Evolutionary conservation across 2,797 vertebrate species (phyloP), one percentile per base, ranked within the genome.

Genomic region (Numenius phaeopus): DNA sequence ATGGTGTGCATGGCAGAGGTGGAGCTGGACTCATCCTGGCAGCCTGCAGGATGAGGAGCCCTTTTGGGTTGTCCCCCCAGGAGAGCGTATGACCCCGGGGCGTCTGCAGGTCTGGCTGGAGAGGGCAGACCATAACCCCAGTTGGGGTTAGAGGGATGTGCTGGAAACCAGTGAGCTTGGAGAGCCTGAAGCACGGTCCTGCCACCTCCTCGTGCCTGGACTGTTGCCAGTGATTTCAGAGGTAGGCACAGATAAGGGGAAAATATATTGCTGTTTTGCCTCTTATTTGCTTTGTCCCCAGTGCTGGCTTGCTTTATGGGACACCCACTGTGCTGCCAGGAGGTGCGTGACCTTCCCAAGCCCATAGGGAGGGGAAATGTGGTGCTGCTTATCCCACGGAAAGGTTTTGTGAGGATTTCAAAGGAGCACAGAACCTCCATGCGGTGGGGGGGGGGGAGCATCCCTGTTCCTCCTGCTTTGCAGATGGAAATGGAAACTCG

Each of bases 381-480:
- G 2, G 17, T 4, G 46, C 62, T 22, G 12, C 34, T 73, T 32
- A 18, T 50, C 37, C 77, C 57, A 14, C 1, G 3, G n/a, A 13
- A 50, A 19, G 2, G 11, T 3, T 37, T 34, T 21, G 20, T 22
- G 37, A 42, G 55, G n/a, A 12, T 50, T 29, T 42, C 37, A 3
- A 2, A 2, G 14, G 30, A 7, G 2, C 14, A 0, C 50, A 29
- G 44, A 55, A 2, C 18, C 0, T 0, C 44, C 2, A 9, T 11
- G 46, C 26, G 4, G 37, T 0, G 21, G 49, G 18, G 42, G 18
- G 42, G 14, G 15, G 21, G 30, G 19, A 70, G 19, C 77, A 47
- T 11, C 42, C 47, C 30, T 27, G 3, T 3, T 11, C 32, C 39
- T 79, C 20, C 39, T 34, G 47, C 37, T 54, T 50, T 67, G 30